These are phyloP conservation scores for Pipistrellus pipistrellus DNA, from an alignment of 2,797 vertebrate genomes.

Conservation along the genomic window DNA sequence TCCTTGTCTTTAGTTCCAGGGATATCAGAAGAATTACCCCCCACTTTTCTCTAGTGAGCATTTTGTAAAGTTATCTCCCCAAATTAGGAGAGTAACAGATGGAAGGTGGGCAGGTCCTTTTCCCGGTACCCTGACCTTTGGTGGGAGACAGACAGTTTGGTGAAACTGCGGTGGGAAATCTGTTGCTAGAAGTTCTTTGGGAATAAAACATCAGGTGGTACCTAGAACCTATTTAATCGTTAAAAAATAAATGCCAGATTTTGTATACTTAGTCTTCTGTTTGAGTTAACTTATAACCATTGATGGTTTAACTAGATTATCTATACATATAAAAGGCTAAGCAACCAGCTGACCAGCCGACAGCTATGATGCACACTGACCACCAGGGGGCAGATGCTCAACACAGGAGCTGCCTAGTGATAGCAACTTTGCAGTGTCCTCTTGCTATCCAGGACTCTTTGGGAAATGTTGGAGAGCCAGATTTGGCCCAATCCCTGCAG, in stretches of 20 bases:
- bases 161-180: not conserved
- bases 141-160: not conserved
- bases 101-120: not conserved
- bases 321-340: too few species aligned
- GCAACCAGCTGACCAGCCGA: too few species aligned
- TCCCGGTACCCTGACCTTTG: not conserved
- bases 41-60: not conserved
- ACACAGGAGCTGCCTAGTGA: too few species aligned
- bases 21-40: not conserved
- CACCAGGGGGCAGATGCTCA: too few species aligned
- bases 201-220: not conserved
- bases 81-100: not conserved
- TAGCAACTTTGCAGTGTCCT: too few species aligned
- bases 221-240: constrained; percentile 32
- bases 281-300: constrained; percentile 54
- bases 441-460: too few species aligned
- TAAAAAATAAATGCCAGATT: constrained; percentile 8
- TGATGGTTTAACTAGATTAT: constrained; percentile 61
- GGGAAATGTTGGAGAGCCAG: too few species aligned
- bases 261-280: not conserved
- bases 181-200: not conserved
- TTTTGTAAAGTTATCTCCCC: not conserved
- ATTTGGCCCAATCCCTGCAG: too few species aligned
- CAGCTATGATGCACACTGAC: too few species aligned
- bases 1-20: not conserved